A percentile compares a stretch with the other conserved stretches of the same genome.
phyloP scores from a whole-genome alignment of 2,113 vertebrate species.

The Perca flavescens region DNA sequence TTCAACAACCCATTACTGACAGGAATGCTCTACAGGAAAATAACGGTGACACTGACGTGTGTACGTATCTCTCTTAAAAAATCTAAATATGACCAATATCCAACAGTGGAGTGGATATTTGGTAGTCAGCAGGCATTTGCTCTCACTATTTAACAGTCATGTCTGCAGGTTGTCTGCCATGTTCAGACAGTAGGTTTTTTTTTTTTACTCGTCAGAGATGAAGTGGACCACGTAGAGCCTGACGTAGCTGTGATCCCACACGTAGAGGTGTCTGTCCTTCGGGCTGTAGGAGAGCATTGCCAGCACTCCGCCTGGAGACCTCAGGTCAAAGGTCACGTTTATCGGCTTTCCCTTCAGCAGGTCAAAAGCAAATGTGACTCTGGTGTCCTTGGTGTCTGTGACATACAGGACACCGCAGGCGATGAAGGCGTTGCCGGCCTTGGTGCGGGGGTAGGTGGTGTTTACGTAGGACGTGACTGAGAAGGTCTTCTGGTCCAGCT shows the following conservation, averaged over 20 bases:
- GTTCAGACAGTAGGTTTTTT: background rate
- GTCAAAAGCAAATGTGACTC: conserved; percentile 92
- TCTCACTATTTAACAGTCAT: background rate
- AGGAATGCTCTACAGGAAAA: background rate
- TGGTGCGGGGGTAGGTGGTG: conserved; percentile 92
- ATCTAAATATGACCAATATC: conserved; percentile 3
- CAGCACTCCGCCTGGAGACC: conserved; percentile 88
- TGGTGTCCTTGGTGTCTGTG: conserved; percentile 91
- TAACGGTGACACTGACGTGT: background rate
- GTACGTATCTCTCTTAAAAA: background rate
- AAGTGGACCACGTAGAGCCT: conserved; percentile 89
- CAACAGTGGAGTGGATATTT: background rate
- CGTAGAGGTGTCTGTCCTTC: conserved; percentile 88
- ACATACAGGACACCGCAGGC: conserved; percentile 92
- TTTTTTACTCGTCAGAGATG: conserved; percentile 77
- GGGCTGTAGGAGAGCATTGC: conserved; percentile 95
- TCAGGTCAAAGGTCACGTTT: conserved; percentile 89
- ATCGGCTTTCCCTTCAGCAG: conserved; percentile 88
- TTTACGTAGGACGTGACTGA: conserved; percentile 86
- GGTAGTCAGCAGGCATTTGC: background rate
- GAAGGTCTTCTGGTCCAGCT: conserved; percentile 89
- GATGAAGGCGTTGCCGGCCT: conserved; percentile 95
- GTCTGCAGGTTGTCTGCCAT: background rate
- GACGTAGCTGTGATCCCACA: conserved; percentile 92
- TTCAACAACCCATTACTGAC: background rate